Conservation (phyloP, 2,113 vertebrate genomes). For the Isurus oxyrinchus region DNA sequence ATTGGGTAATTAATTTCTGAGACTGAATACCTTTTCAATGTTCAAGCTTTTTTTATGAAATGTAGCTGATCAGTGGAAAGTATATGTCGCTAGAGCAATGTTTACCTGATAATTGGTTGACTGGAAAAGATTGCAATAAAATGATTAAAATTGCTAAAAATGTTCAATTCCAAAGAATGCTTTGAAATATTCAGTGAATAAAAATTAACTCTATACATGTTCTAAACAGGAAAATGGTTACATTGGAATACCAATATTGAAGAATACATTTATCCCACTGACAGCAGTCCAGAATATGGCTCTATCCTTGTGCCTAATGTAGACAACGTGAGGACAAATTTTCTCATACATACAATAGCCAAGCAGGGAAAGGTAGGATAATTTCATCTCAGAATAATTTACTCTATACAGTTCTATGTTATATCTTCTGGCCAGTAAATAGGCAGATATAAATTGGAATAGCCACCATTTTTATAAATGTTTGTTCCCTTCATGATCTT, state of each 20-base stretch:
- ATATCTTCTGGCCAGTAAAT: not conserved
- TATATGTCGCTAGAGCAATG: not conserved
- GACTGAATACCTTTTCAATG: not conserved
- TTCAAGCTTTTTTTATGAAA: not conserved
- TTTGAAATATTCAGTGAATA: not conserved
- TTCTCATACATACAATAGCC: slow-evolving; percentile 81
- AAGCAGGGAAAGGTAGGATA: slow-evolving; percentile 83
- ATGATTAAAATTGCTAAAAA: not conserved
- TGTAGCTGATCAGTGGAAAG: not conserved
- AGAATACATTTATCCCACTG: slow-evolving; percentile 77
- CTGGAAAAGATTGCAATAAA: not conserved
- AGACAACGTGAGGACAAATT: slow-evolving; percentile 85
- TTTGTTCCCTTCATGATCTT: not conserved
- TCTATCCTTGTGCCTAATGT: slow-evolving; percentile 93
- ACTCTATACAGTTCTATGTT: not conserved
- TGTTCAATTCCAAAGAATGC: not conserved
- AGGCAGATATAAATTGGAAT: not conserved
- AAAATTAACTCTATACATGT: not conserved
- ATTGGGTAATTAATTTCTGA: not conserved
- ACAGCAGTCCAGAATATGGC: slow-evolving; percentile 69
- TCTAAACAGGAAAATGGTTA: slow-evolving; percentile 70
- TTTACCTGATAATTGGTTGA: not conserved
- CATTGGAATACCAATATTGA: slow-evolving; percentile 78
- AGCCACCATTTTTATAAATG: not conserved
- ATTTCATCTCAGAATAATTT: not conserved